Base-by-base conservation (phyloP, 2,888 invertebrate species). In the Alsophila aescularia region DNA sequence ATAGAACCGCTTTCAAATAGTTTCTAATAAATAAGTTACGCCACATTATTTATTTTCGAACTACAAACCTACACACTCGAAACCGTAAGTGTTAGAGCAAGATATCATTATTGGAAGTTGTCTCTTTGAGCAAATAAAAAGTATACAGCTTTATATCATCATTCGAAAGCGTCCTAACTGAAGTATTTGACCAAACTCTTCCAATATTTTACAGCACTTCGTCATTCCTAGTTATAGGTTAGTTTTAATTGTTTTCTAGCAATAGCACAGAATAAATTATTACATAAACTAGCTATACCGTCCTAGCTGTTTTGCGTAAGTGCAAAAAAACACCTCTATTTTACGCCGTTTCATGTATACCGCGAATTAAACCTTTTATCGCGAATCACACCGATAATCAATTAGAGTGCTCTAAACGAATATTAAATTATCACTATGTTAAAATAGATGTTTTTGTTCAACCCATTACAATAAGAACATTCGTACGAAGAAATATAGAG, bases 361-460 rank as follows among this genome's bases (percentile, higher is more conserved):
- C 24, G 37, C 37, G 37, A 43, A 48, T 48, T 36, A 53, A 43
- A 12, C 35, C 35, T 45, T 44, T 54, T 43, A 48, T 42, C 43
- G 44, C 49, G 41, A 40, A 9, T 43, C 29, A 13, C 10, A 29
- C 10, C 40, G 39, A 12, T 47, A 41, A 40, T 31, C 29, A 27
- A 32, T 37, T 37, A 32, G 35, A 14, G 12, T 18, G 42, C 43
- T 36, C n/a, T 31, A 31, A 16, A 24, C 27, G 40, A 45, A 51
- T 36, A 55, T 42, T 49, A 15, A 60, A 60, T 64, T 64, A 59
- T 29, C 57, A 59, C 57, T 60, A 40, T 36, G 57, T 52, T 60
- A 60, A 57, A 47, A 51, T 40, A 14, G 14, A n/a, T 48, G 41
- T 57, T 61, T 52, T 44, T 16, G 36, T 13, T 51, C 41, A 44